phyloP scores from a whole-genome alignment of 2,888 invertebrate species.

The Salpingus planirostris region DNA sequence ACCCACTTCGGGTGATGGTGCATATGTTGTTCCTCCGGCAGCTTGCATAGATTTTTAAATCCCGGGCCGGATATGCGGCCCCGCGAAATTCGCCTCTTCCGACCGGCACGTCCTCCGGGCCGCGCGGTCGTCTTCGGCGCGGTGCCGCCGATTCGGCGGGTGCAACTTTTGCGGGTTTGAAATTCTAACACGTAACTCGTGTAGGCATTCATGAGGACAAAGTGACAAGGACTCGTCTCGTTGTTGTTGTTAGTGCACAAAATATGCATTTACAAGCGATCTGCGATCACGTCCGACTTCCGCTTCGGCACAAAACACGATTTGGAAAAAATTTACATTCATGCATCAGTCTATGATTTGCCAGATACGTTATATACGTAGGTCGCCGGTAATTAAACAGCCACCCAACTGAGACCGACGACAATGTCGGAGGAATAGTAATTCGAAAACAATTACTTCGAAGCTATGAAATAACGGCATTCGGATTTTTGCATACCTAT shows the following conservation, averaged over 20 bases:
- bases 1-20: conserved; percentile 23
- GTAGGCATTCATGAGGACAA: conserved; percentile 7
- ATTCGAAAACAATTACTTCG: not conserved
- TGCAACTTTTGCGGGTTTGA: too few relatives aligned
- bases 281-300: conserved; percentile 11
- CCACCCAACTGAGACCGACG: conserved; percentile 9
- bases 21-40: conserved; percentile 24
- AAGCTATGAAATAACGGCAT: not conserved
- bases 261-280: conserved; percentile 12
- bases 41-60: conserved; percentile 23
- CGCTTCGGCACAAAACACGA: conserved; percentile 13
- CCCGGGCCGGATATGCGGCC: conserved; percentile 23
- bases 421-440: conserved; percentile 3
- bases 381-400: conserved; percentile 12
- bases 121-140: too few relatives aligned
- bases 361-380: too few relatives aligned
- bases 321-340: conserved; percentile 12
- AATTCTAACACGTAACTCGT: too few relatives aligned
- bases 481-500: not conserved
- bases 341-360: conserved; percentile 3
- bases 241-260: conserved; percentile 11
- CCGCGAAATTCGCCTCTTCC: too few relatives aligned
- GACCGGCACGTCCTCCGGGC: too few relatives aligned
- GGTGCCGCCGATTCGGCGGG: too few relatives aligned
- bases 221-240: too few relatives aligned